Percentiles rank a stretch among this genome's conserved stretches.
These are phyloP conservation scores for Bombus huntii DNA, from an alignment of 1,140 invertebrate species.

Conservation along the genomic window DNA sequence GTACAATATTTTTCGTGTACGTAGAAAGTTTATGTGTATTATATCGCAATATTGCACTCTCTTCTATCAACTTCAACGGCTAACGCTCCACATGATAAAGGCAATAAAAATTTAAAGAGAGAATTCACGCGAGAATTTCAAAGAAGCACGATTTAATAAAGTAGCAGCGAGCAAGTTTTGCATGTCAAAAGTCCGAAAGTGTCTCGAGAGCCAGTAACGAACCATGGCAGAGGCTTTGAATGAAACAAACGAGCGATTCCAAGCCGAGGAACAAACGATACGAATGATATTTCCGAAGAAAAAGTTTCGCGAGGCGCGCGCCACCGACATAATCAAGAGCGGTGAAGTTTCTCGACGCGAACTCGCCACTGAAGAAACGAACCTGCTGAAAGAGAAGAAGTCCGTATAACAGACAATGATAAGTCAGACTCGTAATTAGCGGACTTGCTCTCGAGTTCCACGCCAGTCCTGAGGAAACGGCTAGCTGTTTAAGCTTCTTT, in stretches of 20 bases:
- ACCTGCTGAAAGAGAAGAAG: neutral
- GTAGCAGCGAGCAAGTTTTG: neutral
- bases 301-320: neutral
- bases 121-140: neutral
- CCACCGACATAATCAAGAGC: slow-evolving; percentile 14
- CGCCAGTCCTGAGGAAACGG: neutral
- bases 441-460: slow-evolving; percentile 32
- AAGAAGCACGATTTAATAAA: neutral
- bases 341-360: slow-evolving; percentile 35
- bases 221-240: neutral
- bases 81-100: no score
- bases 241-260: slow-evolving; percentile 24
- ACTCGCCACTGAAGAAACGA: slow-evolving; percentile 7
- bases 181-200: slow-evolving; percentile 1
- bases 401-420: slow-evolving; percentile 57
- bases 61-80: no score
- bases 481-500: neutral
- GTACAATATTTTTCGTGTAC: neutral
- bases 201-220: neutral
- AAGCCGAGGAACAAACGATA: neutral
- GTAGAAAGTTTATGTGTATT: neutral
- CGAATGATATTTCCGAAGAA: slow-evolving; percentile 12
- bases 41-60: no score
- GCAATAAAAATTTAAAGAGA: neutral
- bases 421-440: slow-evolving; percentile 61